A percentile compares a stretch with the other conserved stretches of the same genome.
Conservation (phyloP, 92 coral and sea anemone genomes). For the Metridium senile region DNA sequence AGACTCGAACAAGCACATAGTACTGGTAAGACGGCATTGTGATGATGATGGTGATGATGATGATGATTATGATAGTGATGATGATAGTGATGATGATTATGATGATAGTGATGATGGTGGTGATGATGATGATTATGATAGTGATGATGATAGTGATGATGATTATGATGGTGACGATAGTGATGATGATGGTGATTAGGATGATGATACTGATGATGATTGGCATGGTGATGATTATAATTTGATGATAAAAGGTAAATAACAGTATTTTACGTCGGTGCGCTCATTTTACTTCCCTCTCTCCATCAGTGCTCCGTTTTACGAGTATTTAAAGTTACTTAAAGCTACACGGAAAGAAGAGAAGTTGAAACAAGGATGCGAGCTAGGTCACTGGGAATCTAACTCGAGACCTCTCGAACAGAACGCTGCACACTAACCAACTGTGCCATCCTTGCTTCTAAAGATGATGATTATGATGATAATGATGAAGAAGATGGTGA, state of each 20-base stretch:
- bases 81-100: background rate
- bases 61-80: background rate
- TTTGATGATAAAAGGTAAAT: too few relatives aligned
- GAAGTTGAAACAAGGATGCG: too few relatives aligned
- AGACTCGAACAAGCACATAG: slow-evolving; percentile 17
- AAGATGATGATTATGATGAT: background rate
- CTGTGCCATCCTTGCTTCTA: background rate
- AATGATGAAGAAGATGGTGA: background rate
- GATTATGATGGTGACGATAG: background rate
- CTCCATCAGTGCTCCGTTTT: too few relatives aligned
- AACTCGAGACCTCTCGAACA: too few relatives aligned
- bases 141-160: background rate
- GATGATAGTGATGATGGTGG: background rate
- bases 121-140: background rate
- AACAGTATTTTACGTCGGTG: too few relatives aligned
- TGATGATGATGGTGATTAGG: background rate
- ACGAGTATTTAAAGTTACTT: too few relatives aligned
- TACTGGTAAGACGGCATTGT: slow-evolving; percentile 28
- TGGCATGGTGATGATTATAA: background rate
- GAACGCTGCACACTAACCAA: too few relatives aligned
- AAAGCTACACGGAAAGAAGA: too few relatives aligned
- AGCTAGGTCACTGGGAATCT: too few relatives aligned
- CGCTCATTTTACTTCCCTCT: too few relatives aligned
- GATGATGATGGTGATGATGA: background rate
- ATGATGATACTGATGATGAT: background rate